Evolutionary conservation across 2,888 invertebrate species (phyloP).

Genomic region (Prosapia bicincta): DNA sequence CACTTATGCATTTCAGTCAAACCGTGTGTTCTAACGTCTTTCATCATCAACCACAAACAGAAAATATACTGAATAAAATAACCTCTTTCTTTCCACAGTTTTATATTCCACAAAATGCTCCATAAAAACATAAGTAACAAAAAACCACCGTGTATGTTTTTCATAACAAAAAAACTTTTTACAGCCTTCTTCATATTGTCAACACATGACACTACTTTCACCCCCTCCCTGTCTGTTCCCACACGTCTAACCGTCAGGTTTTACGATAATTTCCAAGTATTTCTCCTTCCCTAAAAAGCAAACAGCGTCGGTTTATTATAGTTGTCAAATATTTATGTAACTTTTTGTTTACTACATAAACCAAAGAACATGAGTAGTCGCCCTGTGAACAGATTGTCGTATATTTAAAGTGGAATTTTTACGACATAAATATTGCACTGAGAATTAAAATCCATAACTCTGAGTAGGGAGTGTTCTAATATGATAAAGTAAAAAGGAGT

Average conservation of each 20-base stretch:
- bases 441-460: too few species aligned
- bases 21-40: too few species aligned
- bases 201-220: not conserved
- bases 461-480: too few species aligned
- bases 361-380: not conserved
- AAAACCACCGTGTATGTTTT: not conserved
- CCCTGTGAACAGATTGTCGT: not conserved
- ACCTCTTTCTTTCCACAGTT: not conserved
- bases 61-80: not conserved
- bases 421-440: too few species aligned
- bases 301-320: not conserved
- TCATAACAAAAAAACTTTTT: slow-evolving; percentile 2
- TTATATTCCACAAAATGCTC: not conserved
- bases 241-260: not conserved
- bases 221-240: too few species aligned
- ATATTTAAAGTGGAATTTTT: too few species aligned
- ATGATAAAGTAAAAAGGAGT: too few species aligned
- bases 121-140: not conserved
- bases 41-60: not conserved
- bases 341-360: not conserved
- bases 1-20: too few species aligned
- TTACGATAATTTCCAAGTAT: not conserved
- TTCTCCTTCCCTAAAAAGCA: not conserved
- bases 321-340: not conserved
- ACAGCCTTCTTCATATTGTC: not conserved